Percentiles rank a stretch among this genome's conserved stretches.
Evolutionary conservation across 2,888 invertebrate species (phyloP).

Genomic region (Lysandra bellargus): DNA sequence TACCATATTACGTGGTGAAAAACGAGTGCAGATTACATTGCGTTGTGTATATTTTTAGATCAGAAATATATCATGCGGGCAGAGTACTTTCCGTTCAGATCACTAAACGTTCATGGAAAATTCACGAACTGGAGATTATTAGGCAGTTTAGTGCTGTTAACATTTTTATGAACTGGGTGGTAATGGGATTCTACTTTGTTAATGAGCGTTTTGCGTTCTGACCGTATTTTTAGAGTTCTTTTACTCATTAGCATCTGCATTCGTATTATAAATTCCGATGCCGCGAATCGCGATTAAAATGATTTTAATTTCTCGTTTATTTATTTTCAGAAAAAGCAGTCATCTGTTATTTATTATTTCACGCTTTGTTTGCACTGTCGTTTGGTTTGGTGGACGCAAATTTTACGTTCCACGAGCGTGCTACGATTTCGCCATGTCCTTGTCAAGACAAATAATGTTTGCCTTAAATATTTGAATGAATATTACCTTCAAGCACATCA

Average conservation of each 20-base stretch:
- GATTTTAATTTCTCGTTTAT: not conserved
- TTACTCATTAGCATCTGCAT: not conserved
- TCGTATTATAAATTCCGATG: not conserved
- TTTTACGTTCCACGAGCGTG: not conserved
- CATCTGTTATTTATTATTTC: not conserved
- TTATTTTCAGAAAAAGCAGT: not conserved
- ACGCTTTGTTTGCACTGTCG: not conserved
- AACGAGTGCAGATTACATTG: not conserved
- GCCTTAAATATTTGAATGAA: constrained; percentile 54
- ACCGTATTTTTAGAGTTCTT: not conserved
- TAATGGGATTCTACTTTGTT: not conserved
- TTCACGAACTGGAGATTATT: not conserved
- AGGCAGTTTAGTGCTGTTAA: constrained; percentile 3
- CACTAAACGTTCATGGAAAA: constrained; percentile 17
- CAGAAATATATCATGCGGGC: constrained; percentile 24
- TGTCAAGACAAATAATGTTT: constrained; percentile 9
- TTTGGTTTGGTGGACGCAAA: not conserved
- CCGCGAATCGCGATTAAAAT: not conserved
- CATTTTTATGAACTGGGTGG: not conserved
- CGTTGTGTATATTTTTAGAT: constrained; percentile 29
- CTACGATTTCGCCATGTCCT: constrained; percentile 14
- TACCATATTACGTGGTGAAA: not conserved
- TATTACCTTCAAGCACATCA: constrained; percentile 66
- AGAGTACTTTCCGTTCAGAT: constrained; percentile 19
- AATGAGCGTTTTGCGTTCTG: not conserved